phyloP scores from a whole-genome alignment of 2,888 invertebrate species.

The Epistrophella euchroma region DNA sequence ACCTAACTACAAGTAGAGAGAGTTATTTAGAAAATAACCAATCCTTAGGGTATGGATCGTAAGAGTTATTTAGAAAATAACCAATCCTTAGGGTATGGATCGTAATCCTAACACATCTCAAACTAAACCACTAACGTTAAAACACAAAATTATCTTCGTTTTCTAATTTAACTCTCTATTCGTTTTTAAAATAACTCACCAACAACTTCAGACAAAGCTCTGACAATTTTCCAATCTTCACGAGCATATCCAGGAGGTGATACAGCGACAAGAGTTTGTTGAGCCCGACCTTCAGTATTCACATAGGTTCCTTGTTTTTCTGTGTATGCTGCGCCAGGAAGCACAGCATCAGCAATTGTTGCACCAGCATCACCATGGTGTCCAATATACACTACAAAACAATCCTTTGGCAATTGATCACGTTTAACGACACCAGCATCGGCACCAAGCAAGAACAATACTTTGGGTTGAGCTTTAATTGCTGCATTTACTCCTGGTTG shows the following conservation, averaged over 20 bases:
- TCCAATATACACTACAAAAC: slow-evolving; percentile 95
- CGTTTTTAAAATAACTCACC: slow-evolving; percentile 80
- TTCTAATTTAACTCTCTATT: neutral
- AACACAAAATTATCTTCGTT: neutral
- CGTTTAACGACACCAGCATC: slow-evolving; percentile 92
- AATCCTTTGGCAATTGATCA: slow-evolving; percentile 91
- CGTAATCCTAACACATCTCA: neutral
- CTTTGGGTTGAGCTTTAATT: slow-evolving; percentile 89
- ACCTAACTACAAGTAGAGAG: neutral
- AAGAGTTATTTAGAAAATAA: neutral
- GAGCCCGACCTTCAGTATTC: slow-evolving; percentile 98
- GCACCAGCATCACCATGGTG: slow-evolving; percentile 99
- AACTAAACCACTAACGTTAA: neutral
- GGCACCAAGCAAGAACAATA: slow-evolving; percentile 96
- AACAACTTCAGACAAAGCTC: slow-evolving; percentile 96
- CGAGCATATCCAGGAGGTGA: slow-evolving; percentile 96
- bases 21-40: no score
- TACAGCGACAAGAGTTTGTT: slow-evolving; percentile 94
- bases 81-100: no score
- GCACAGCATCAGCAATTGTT: slow-evolving; percentile 94
- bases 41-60: no score
- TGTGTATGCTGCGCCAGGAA: slow-evolving; percentile 99
- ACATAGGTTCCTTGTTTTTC: slow-evolving; percentile 99
- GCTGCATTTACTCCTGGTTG: slow-evolving; percentile 88
- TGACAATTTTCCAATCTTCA: slow-evolving; percentile 99